phyloP scores from a whole-genome alignment of 1,140 invertebrate species.

The Paramacrobiotus metropolitanus region DNA sequence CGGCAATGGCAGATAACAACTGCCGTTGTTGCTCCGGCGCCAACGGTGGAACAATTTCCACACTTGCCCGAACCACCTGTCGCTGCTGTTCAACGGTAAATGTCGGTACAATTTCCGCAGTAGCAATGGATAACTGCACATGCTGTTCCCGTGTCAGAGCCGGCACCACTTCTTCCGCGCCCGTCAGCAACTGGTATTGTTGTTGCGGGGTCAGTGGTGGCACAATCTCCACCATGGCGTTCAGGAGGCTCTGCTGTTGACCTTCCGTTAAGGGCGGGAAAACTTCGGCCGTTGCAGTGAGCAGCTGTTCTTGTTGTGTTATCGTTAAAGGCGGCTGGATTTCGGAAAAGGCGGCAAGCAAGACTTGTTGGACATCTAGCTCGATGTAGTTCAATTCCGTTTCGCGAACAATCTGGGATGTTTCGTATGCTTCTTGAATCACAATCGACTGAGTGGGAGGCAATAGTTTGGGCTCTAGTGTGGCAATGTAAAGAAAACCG shows the following conservation, averaged over 20 bases:
- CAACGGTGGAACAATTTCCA: background rate
- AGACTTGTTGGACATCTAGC: background rate
- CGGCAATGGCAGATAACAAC: background rate
- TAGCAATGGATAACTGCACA: background rate
- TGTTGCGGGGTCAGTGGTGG: background rate
- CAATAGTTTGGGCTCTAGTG: background rate
- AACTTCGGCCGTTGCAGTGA: background rate
- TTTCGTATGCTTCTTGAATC: too few relatives aligned
- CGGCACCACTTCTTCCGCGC: background rate
- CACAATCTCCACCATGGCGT: background rate
- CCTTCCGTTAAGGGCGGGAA: background rate
- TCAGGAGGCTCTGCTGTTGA: background rate
- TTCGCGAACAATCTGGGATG: too few relatives aligned
- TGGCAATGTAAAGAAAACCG: background rate
- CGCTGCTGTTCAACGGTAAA: background rate
- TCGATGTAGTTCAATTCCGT: background rate
- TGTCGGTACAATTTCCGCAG: background rate
- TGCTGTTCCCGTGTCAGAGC: background rate
- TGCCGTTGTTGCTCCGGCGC: background rate
- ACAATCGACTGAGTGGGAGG: background rate
- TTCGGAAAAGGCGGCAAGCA: background rate
- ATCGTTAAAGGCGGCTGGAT: background rate
- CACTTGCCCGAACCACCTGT: background rate
- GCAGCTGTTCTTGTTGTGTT: background rate
- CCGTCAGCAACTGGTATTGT: background rate